phyloP scores from a whole-genome alignment of 2,113 vertebrate genomes.

The Nicator chloris region DNA sequence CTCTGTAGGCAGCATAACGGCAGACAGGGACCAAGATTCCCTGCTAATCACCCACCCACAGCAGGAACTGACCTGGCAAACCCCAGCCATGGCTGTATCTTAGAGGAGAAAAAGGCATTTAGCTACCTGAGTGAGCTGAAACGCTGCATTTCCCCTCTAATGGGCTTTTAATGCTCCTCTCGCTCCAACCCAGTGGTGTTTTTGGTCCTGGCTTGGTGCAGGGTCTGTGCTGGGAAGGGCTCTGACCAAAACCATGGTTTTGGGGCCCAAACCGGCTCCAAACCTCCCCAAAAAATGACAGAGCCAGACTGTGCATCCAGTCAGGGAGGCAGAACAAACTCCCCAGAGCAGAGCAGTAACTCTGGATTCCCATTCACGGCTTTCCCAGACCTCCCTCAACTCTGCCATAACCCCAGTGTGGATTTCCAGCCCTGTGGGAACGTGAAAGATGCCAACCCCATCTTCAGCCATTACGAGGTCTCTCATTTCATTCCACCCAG shows the following conservation, averaged over 20 bases:
- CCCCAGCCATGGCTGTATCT: background rate
- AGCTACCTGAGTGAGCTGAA: background rate
- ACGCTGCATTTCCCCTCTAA: accelerated
- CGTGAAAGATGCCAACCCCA: background rate
- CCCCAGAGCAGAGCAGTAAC: background rate
- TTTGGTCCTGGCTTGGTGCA: accelerated
- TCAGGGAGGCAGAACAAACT: background rate
- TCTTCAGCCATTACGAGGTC: background rate
- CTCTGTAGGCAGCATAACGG: accelerated
- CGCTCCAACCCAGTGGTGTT: accelerated
- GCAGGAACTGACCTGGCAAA: background rate
- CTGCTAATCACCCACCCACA: background rate
- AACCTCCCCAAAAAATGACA: accelerated
- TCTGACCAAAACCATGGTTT: accelerated
- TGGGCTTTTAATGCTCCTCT: background rate
- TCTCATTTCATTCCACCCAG: background rate
- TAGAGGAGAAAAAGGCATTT: background rate
- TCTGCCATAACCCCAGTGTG: accelerated
- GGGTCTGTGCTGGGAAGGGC: background rate
- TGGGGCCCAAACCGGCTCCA: background rate
- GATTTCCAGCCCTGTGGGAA: background rate
- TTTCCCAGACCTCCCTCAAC: background rate
- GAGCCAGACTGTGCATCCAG: background rate
- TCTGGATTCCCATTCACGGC: accelerated
- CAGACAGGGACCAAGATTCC: background rate